Evolutionary conservation across 2,797 vertebrate species (phyloP).

Genomic region (Echiichthys vipera): DNA sequence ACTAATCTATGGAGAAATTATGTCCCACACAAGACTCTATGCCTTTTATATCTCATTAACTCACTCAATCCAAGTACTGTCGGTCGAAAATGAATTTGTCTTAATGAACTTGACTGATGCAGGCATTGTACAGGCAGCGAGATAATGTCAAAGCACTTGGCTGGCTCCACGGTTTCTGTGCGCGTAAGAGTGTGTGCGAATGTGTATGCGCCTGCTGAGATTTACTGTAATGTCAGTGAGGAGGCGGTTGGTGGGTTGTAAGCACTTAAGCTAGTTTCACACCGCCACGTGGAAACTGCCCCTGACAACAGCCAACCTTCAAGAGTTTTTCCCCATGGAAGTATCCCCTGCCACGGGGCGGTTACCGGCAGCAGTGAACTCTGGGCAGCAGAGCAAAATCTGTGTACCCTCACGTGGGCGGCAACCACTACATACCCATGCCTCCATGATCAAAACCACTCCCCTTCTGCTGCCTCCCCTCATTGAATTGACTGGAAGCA

Average conservation of each 20-base stretch:
- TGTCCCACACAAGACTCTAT: constrained; percentile 61
- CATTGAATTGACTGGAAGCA: too few relatives aligned
- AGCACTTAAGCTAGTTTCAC: constrained; percentile 60
- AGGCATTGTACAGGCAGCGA: constrained; percentile 64
- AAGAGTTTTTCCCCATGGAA: too few relatives aligned
- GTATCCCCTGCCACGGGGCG: too few relatives aligned
- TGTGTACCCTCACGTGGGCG: too few relatives aligned
- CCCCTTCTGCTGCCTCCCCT: too few relatives aligned
- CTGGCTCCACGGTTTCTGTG: constrained; percentile 80
- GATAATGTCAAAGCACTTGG: constrained; percentile 68
- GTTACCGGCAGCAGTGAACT: too few relatives aligned
- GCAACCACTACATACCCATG: too few relatives aligned
- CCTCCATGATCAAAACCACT: too few relatives aligned
- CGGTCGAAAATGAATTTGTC: constrained; percentile 61
- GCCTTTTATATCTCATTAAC: constrained; percentile 67
- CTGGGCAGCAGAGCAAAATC: too few relatives aligned
- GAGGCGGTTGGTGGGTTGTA: constrained; percentile 44
- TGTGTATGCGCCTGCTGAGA: constrained; percentile 55
- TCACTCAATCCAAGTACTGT: constrained; percentile 72
- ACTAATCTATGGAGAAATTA: constrained; percentile 58
- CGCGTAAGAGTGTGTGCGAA: constrained; percentile 60
- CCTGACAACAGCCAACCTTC: too few relatives aligned
- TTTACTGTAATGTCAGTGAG: constrained; percentile 59
- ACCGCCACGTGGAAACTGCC: too few relatives aligned
- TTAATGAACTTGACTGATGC: constrained; percentile 72